A percentile compares a stretch with the other conserved stretches of the same genome.
Evolutionary conservation across 2,797 vertebrate species (phyloP).

Genomic region (Brachyrhaphis roseni): DNA sequence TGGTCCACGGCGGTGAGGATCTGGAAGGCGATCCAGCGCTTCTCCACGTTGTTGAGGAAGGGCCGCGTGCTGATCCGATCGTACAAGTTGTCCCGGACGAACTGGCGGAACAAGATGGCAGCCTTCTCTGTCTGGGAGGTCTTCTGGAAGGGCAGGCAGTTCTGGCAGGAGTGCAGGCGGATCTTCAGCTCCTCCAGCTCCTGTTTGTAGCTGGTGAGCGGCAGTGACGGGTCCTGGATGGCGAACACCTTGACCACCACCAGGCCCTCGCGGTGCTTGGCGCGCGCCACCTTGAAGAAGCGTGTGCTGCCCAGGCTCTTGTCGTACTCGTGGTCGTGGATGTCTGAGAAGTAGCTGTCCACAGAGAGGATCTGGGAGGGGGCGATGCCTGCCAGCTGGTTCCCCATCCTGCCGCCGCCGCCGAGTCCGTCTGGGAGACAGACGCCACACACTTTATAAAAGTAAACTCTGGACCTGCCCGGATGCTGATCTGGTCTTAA

Average conservation of each 20-base stretch:
- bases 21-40: constrained; percentile 98
- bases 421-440: neutral
- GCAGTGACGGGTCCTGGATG: constrained; percentile 95
- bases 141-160: constrained; percentile 96
- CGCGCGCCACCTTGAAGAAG: constrained; percentile 97
- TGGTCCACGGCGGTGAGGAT: constrained; percentile 94
- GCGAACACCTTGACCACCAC: constrained; percentile 98
- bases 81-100: constrained; percentile 95
- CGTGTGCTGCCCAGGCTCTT: constrained; percentile 96
- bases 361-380: constrained; percentile 98
- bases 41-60: constrained; percentile 95
- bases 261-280: constrained; percentile 93
- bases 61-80: constrained; percentile 96
- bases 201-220: constrained; percentile 94
- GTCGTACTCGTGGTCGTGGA: constrained; percentile 96
- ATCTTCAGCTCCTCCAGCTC: constrained; percentile 98
- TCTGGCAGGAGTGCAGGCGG: constrained; percentile 91
- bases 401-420: constrained; percentile 87
- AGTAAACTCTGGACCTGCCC: too few species aligned
- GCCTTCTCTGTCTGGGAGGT: constrained; percentile 92
- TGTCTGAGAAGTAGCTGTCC: constrained; percentile 98
- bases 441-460: neutral
- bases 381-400: constrained; percentile 96
- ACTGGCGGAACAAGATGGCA: constrained; percentile 94
- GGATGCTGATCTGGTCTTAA: too few species aligned